Conservation (phyloP, 2,888 invertebrate species). For the Reticulitermes lucifugus region DNA sequence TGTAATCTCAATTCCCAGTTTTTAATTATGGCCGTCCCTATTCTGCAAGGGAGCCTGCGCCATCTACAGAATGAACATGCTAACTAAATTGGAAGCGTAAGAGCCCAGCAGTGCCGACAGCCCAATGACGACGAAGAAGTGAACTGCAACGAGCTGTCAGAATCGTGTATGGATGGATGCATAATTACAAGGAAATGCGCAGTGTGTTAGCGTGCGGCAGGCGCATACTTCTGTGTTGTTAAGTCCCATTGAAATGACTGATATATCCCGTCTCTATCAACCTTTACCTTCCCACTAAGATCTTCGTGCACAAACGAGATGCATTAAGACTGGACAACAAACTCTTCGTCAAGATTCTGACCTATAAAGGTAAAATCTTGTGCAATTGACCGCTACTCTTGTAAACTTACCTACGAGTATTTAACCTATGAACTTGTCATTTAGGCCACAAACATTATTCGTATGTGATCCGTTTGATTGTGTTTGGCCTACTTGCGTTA, state of each 20-base stretch:
- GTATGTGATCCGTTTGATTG: no score
- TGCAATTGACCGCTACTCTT: no score
- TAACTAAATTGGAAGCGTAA: no score
- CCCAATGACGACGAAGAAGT: neutral
- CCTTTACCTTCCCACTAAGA: neutral
- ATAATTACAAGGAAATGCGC: neutral
- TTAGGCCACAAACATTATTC: no score
- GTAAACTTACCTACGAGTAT: no score
- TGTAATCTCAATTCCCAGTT: no score
- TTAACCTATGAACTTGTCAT: no score
- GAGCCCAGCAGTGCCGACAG: no score
- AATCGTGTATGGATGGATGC: neutral
- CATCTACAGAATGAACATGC: neutral
- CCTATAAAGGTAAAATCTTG: no score
- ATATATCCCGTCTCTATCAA: neutral
- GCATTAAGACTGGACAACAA: constrained; percentile 19
- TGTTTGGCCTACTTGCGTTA: no score
- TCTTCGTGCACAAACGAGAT: constrained; percentile 14
- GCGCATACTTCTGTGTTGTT: constrained; percentile 24
- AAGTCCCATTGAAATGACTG: neutral
- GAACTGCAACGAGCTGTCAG: neutral
- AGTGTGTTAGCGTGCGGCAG: neutral
- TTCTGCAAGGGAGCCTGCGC: neutral
- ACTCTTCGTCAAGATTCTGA: no score
- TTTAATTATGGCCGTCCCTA: no score